Evolutionary conservation across 2,888 invertebrate genomes (phyloP).

Genomic region (Tachina fera): DNA sequence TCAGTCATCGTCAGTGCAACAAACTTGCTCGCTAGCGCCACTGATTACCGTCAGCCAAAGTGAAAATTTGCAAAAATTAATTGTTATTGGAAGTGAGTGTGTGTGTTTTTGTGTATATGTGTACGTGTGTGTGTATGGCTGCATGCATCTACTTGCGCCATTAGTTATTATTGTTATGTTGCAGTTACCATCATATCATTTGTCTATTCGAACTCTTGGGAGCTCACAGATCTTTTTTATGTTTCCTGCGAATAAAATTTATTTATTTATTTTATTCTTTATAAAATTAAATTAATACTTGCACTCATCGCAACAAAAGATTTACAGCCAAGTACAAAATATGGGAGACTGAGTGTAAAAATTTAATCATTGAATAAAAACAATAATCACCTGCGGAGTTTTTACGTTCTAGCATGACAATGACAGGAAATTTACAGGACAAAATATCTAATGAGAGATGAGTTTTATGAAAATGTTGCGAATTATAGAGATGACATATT

Average conservation of each 20-base stretch:
- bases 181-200: constrained; percentile 13
- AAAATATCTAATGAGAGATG: constrained; percentile 11
- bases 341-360: neutral
- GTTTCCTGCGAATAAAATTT: constrained; percentile 27
- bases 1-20: constrained; percentile 34
- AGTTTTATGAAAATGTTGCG: constrained; percentile 13
- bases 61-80: constrained; percentile 81
- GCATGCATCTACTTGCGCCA: neutral
- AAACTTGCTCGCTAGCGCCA: constrained; percentile 48
- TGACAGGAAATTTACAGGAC: neutral
- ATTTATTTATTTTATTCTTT: constrained; percentile 18
- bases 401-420: neutral
- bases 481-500: too few species aligned
- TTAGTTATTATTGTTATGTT: constrained; percentile 14
- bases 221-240: neutral
- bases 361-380: constrained; percentile 33
- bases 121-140: too few species aligned
- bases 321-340: constrained; percentile 20
- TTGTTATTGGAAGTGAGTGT: constrained; percentile 52
- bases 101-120: too few species aligned
- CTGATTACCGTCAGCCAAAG: constrained; percentile 72
- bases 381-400: constrained; percentile 26
- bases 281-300: constrained; percentile 56
- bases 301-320: neutral
- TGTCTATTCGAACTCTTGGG: constrained; percentile 17